Base-by-base conservation (phyloP, 2,113 vertebrate species). In the Larimichthys crocea region DNA sequence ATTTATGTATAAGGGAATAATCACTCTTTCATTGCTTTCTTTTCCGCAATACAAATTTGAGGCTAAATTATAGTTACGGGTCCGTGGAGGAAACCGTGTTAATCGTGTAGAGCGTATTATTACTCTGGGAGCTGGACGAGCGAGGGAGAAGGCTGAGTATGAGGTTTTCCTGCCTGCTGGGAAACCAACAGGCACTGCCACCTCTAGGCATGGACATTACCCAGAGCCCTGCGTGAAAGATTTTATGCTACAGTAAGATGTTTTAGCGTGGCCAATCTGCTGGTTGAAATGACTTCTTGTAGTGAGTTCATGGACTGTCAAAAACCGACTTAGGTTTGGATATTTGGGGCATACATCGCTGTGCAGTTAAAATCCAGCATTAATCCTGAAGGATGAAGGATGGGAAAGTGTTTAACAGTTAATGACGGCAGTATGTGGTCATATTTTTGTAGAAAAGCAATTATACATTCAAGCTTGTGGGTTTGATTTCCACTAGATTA, bases 21-120 rank as follows among this genome's bases (percentile, higher is more conserved):
- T 93, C 79, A 82, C 79, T 88, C 83, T 92, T 93, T 92, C 88
- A 89, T 80, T 92, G 85, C 88, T 93, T 94, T 88, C 85, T 91
- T 93, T 90, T 92, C 83, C 48, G 56, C 83, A 84, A 82, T 89
- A 89, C 86, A 90, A 92, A 91, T 87, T 91, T 92, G 84, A 78
- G 79, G 79, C 64, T 89, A 81, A 93, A 92, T 92, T 88, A 85
- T 87, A 91, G 87, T 85, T 84, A 88, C 61, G 79, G 64, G 82
- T 84, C 90, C 72, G 2, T 71, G 50, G 92, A 91, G 91, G 83
- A 82, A 90, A 84, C 55, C 24, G 69, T 91, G 92, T 86, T 93
- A 91, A 93, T 93, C 78, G 70, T 15, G 80, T 86, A 73, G 83
- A 89, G 90, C 76, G 10, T 77, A 80, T 90, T 90, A 90, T 92